phyloP scores from a whole-genome alignment of 2,797 vertebrate genomes.

The Siniperca scherzeri region DNA sequence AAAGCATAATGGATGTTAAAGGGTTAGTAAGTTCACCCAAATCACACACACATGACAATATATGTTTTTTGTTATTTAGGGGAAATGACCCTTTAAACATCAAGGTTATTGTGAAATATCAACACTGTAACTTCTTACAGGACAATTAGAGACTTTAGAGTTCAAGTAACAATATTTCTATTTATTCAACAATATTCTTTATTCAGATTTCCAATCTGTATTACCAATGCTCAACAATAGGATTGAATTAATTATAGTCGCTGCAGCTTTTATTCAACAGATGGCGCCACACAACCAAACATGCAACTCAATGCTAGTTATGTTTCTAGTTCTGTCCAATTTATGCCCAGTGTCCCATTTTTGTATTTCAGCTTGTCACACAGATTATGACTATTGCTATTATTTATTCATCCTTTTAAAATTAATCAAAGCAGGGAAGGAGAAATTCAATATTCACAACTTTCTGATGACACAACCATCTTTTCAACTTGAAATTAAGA shows the following conservation, averaged over 20 bases:
- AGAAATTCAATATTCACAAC: neutral
- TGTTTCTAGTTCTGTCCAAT: fast-evolving
- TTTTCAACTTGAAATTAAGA: neutral
- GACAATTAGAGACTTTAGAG: neutral
- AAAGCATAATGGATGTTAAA: neutral
- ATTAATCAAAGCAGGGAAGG: neutral
- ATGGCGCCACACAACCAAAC: slow-evolving; percentile 23
- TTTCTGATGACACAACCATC: neutral
- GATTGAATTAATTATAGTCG: neutral
- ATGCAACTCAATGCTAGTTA: neutral
- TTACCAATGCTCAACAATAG: neutral
- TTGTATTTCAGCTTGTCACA: neutral
- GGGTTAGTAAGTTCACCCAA: neutral
- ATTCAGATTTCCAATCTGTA: neutral
- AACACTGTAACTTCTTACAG: neutral
- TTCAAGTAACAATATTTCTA: neutral
- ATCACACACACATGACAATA: neutral
- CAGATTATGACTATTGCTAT: neutral
- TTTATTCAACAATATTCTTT: neutral
- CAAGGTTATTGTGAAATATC: neutral
- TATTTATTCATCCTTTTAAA: neutral
- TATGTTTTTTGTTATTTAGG: neutral
- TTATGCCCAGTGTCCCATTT: neutral
- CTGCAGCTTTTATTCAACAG: slow-evolving; percentile 38
- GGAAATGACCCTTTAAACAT: neutral